These are phyloP conservation scores for Papilio elwesi DNA, from an alignment of 2,888 invertebrate genomes.

Conservation along the genomic window DNA sequence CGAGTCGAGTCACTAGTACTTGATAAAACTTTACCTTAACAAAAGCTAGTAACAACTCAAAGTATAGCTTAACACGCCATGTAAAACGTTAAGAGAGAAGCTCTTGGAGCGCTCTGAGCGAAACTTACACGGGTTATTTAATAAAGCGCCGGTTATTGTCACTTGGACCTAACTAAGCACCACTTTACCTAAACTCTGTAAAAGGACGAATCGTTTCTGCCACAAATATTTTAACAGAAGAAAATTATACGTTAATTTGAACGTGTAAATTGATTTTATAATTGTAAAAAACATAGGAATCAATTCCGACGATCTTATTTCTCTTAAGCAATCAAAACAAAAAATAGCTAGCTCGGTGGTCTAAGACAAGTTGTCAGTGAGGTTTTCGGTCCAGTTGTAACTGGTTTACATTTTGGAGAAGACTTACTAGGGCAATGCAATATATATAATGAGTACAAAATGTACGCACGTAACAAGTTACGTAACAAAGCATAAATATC, in stretches of 20 bases:
- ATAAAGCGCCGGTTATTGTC: conserved; percentile 18
- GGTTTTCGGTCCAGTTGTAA: too few relatives aligned
- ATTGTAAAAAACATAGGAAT: too few relatives aligned
- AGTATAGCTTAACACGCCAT: background rate
- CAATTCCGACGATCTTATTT: too few relatives aligned
- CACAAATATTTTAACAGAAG: background rate
- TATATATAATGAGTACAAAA: too few relatives aligned
- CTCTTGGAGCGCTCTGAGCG: background rate
- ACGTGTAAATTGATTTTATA: background rate
- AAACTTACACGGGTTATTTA: conserved; percentile 9
- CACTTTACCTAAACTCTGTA: conserved; percentile 6
- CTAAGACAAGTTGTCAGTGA: too few relatives aligned
- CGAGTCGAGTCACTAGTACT: too few relatives aligned
- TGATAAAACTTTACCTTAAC: background rate
- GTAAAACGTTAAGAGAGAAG: conserved; percentile 9
- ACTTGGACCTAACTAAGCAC: conserved; percentile 14
- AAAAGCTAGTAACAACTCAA: background rate
- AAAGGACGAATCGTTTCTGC: background rate
- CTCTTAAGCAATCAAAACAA: too few relatives aligned
- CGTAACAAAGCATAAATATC: too few relatives aligned
- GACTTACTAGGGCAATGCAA: too few relatives aligned
- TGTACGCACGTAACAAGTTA: too few relatives aligned
- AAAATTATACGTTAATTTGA: background rate
- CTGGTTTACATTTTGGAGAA: too few relatives aligned
- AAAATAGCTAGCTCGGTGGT: too few relatives aligned